Evolutionary conservation across 2,113 vertebrate genomes (phyloP), one percentile per base, ranked within the genome.

Genomic region (Vicugna pacos): DNA sequence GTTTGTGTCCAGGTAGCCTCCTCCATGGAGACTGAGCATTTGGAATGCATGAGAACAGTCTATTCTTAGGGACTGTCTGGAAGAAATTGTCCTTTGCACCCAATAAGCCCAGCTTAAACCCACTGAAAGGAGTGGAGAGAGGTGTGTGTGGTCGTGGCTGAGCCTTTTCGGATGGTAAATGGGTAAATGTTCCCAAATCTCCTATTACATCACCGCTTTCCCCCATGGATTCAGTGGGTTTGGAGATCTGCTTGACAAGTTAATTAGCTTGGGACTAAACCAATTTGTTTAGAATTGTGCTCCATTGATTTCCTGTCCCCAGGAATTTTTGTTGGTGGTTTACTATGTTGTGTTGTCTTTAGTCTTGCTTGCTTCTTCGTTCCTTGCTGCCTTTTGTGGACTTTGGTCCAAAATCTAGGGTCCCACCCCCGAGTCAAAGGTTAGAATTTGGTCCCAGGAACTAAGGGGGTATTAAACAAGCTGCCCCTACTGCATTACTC

Each of bases 271-370:
- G 65, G 72, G 95, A 86, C 91, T 97, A 96, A 98, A 96, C 93
- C 95, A 95, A 97, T 97, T 97, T 97, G 95, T 97, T 98, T 96
- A 93, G 91, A 96, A 97, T 94, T 95, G 60, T 97, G 88, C 91
- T 96, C 72, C 91, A 97, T 91, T 97, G 97, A 97, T 97, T 97
- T 97, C 85, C 85, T 93, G 54, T 97, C 85, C 52, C 56, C 60
- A 96, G 89, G 91, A 96, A 94, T 95, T 97, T 93, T 96, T 89
- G 91, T 95, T 96, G 94, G 91, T 93, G 84, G 77, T 94, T 96
- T 96, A 85, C 64, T 97, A 81, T 95, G 93, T 96, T 52, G 52
- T 89, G 91, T 93, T 97, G 76, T 91, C 94, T 95, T 96, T 93
- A 95, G 83, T 89, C 94, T 97, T 97, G 81, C 86, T 96, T 93